These are phyloP conservation scores for Charanyca ferruginea DNA, from an alignment of 2,888 invertebrate genomes.

Conservation along the genomic window DNA sequence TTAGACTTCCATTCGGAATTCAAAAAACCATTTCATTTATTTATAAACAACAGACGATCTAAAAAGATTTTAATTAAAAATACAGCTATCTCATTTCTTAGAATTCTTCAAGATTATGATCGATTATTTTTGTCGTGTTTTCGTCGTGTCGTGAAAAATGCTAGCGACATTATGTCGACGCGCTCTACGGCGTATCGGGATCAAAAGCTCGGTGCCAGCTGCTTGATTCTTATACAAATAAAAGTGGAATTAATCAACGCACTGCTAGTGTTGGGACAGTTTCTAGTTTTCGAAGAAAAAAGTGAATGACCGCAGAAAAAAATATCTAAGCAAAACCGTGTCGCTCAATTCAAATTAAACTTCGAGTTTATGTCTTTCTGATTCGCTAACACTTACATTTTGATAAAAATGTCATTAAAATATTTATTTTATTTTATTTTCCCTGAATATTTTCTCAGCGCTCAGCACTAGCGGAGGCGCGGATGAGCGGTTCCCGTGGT, in stretches of 20 bases:
- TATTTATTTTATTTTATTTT: neutral
- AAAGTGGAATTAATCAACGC: slow-evolving; percentile 89
- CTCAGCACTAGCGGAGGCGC: slow-evolving; percentile 76
- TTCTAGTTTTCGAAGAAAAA: slow-evolving; percentile 46
- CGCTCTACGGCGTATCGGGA: slow-evolving; percentile 85
- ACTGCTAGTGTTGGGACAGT: slow-evolving; percentile 78
- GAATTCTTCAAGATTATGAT: slow-evolving; percentile 86
- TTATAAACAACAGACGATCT: slow-evolving; percentile 56
- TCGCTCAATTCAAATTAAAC: neutral
- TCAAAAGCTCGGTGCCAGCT: slow-evolving; percentile 86
- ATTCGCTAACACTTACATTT: neutral
- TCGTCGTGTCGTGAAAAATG: slow-evolving; percentile 84
- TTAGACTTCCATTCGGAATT: slow-evolving; percentile 54
- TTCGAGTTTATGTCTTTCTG: neutral
- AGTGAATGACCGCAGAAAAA: slow-evolving; percentile 22
- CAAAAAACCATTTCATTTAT: slow-evolving; percentile 49
- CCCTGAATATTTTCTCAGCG: neutral
- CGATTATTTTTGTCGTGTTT: slow-evolving; percentile 88
- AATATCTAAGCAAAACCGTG: neutral
- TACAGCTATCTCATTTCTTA: slow-evolving; percentile 76
- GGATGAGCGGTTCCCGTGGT: slow-evolving; percentile 70
- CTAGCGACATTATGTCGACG: slow-evolving; percentile 84
- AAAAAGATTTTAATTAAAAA: slow-evolving; percentile 73
- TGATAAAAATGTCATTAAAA: neutral
- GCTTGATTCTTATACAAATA: slow-evolving; percentile 88